These are phyloP conservation scores for Champsocephalus gunnari DNA, from an alignment of 2,797 vertebrate genomes.

Conservation along the genomic window DNA sequence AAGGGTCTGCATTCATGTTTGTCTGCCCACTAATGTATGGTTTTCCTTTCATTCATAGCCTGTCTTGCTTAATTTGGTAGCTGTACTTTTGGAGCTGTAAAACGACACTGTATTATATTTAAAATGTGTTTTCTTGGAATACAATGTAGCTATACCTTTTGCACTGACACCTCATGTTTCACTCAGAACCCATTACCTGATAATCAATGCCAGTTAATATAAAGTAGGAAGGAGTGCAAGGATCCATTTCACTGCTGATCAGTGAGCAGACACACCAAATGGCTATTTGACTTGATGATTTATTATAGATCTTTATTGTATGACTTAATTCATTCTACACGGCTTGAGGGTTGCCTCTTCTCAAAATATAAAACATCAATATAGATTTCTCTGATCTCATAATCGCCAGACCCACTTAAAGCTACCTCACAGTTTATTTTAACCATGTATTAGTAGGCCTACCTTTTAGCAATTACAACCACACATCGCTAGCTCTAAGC, in stretches of 20 bases:
- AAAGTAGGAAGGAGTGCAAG: background rate
- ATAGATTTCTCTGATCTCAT: constrained; percentile 1
- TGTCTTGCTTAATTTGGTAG: background rate
- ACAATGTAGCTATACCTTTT: background rate
- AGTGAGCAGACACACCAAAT: background rate
- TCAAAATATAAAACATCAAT: constrained; percentile 17
- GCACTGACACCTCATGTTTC: background rate
- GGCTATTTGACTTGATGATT: constrained; percentile 3
- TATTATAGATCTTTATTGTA: constrained; percentile 23
- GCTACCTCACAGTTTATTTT: background rate
- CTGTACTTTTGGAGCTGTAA: background rate
- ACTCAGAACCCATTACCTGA: constrained; percentile 1
- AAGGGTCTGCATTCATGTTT: background rate
- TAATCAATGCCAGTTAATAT: constrained; percentile 3
- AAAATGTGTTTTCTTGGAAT: background rate
- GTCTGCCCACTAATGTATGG: background rate
- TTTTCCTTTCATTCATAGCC: background rate
- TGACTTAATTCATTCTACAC: constrained; percentile 8
- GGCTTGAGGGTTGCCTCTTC: constrained; percentile 2
- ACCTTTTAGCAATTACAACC: too few relatives aligned
- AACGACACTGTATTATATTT: background rate
- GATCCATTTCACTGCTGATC: background rate
- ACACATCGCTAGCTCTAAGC: too few relatives aligned
- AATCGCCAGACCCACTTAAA: background rate
- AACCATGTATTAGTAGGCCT: background rate